These are phyloP conservation scores for Drosophila mayaguana DNA, from an alignment of 2,888 invertebrate genomes.

Conservation along the genomic window DNA sequence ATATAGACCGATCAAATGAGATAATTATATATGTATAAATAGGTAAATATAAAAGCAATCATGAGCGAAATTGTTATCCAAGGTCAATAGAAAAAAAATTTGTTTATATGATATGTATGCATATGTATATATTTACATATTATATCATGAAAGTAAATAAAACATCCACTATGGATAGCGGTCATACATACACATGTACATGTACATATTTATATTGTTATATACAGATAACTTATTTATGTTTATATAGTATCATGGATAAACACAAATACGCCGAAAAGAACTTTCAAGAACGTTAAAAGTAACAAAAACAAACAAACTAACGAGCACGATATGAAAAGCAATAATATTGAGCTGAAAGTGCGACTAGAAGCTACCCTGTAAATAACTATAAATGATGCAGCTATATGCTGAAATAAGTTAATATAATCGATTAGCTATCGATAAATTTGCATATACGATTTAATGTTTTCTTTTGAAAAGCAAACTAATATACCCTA, in stretches of 20 bases:
- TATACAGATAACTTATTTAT: background rate
- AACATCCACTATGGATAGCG: background rate
- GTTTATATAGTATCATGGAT: conserved; percentile 20
- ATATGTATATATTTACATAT: conserved; percentile 3
- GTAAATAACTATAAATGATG: too few species aligned
- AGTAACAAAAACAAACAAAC: conserved; percentile 31
- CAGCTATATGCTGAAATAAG: background rate
- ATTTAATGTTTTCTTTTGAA: background rate
- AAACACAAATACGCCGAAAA: conserved; percentile 42
- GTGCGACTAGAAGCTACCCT: background rate
- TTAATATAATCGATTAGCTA: background rate
- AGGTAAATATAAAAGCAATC: conserved; percentile 17
- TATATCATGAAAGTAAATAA: conserved; percentile 36
- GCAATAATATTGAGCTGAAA: background rate
- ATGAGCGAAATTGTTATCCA: conserved; percentile 67
- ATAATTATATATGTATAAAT: background rate
- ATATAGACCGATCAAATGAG: conserved; percentile 19
- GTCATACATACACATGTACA: background rate
- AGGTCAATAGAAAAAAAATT: conserved; percentile 62
- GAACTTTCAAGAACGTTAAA: conserved; percentile 42
- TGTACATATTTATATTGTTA: background rate
- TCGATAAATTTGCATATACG: background rate
- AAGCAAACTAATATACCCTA: background rate
- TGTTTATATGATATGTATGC: background rate
- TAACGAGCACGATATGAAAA: conserved; percentile 22